Evolutionary conservation across 2,113 vertebrate species (phyloP).

Genomic region (Ploceus nigricollis): DNA sequence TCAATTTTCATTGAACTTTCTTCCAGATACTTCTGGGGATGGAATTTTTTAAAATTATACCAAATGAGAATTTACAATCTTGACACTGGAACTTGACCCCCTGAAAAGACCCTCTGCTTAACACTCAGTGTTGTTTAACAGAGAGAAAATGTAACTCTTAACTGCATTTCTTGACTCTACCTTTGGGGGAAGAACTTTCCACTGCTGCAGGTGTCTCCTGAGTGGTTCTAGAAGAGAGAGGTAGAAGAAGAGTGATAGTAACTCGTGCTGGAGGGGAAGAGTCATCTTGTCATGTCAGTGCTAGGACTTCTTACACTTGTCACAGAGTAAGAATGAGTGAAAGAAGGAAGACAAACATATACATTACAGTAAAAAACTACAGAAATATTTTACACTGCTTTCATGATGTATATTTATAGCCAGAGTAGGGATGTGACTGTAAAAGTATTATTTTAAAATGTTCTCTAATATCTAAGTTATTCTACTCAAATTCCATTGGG

Average conservation of each 20-base stretch:
- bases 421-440: not conserved
- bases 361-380: not conserved
- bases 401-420: not conserved
- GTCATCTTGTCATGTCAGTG: not conserved
- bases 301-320: not conserved
- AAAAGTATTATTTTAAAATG: not conserved
- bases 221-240: not conserved
- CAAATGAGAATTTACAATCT: not conserved
- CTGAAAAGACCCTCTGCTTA: not conserved
- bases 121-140: slow-evolving; percentile 4
- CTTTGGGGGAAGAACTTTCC: slow-evolving; percentile 16
- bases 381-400: not conserved
- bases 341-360: not conserved
- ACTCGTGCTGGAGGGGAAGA: not conserved
- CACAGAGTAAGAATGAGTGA: not conserved
- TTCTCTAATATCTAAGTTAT: not conserved
- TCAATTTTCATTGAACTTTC: not conserved
- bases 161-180: not conserved
- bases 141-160: slow-evolving; percentile 30
- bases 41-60: not conserved
- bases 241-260: not conserved
- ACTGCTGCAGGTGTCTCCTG: not conserved
- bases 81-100: not conserved
- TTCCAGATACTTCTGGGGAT: not conserved
- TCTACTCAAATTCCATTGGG: not conserved